phyloP scores from a whole-genome alignment of 2,797 vertebrate genomes.

The Bradypodion ventrale region DNA sequence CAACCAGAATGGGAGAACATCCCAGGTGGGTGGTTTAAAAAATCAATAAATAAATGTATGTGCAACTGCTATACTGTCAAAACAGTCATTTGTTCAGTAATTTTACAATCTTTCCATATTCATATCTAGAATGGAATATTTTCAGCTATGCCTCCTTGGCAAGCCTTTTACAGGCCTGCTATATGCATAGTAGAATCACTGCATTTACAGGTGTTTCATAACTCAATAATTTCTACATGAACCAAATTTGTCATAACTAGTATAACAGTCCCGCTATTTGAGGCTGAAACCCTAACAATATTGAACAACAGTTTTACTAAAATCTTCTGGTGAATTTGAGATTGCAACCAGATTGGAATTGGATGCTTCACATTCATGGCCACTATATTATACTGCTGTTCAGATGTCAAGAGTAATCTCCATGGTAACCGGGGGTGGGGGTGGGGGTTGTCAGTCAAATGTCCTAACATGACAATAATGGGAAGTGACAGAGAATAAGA shows the following conservation, averaged over 20 bases:
- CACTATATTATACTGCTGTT: no score
- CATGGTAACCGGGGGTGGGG: no score
- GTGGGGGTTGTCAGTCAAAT: no score
- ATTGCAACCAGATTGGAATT: not conserved
- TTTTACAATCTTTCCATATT: not conserved
- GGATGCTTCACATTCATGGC: not conserved
- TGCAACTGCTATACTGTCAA: not conserved
- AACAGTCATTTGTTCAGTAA: not conserved
- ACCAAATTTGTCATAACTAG: not conserved
- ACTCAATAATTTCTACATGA: not conserved
- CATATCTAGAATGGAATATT: not conserved
- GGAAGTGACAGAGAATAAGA: no score
- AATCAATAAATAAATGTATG: no score
- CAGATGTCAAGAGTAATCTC: not conserved
- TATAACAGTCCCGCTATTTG: not conserved
- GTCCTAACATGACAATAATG: no score
- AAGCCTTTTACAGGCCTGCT: not conserved
- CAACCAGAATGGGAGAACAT: no score
- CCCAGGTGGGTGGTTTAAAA: no score
- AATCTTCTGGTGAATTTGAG: not conserved
- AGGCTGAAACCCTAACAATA: not conserved
- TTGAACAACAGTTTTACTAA: slow-evolving; percentile 1
- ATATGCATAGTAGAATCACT: not conserved
- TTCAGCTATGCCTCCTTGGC: not conserved
- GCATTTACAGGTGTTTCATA: not conserved